Evolutionary conservation across 2,113 vertebrate genomes (phyloP).

Genomic region (Passer montanus): DNA sequence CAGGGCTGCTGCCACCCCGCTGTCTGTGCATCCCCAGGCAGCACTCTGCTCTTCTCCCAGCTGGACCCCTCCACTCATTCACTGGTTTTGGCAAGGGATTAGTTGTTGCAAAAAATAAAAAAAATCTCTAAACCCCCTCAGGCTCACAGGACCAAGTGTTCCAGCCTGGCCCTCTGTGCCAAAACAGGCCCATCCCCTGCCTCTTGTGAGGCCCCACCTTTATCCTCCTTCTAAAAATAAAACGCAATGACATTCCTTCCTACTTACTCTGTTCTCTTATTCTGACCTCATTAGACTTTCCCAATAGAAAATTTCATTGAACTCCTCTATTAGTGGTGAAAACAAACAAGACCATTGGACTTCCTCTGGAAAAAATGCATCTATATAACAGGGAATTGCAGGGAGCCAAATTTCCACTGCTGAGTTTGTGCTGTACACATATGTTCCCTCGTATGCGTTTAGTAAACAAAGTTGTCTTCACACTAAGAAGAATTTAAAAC

Average conservation of each 20-base stretch:
- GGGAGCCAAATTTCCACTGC: slow-evolving; percentile 33
- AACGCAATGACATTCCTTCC: slow-evolving; percentile 40
- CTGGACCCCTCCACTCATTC: neutral
- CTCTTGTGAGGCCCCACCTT: slow-evolving; percentile 46
- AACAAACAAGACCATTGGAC: slow-evolving; percentile 32
- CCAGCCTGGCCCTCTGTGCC: neutral
- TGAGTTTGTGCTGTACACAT: neutral
- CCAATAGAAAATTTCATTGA: slow-evolving; percentile 46
- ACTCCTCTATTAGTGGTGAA: neutral
- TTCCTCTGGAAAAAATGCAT: slow-evolving; percentile 57
- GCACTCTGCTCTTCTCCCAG: neutral
- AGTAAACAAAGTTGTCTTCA: slow-evolving; percentile 37
- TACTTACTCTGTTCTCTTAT: slow-evolving; percentile 31
- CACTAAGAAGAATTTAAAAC: neutral
- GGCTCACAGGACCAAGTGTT: neutral
- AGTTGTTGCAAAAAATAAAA: neutral
- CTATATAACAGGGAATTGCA: slow-evolving; percentile 1
- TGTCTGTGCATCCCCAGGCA: neutral
- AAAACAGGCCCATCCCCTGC: slow-evolving; percentile 14
- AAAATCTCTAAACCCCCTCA: neutral
- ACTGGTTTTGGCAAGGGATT: neutral
- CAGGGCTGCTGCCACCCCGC: neutral
- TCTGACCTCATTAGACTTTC: slow-evolving; percentile 57
- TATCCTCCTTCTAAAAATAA: slow-evolving; percentile 60
- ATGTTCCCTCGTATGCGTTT: neutral